Base-by-base conservation (phyloP, 1,140 invertebrate species). In the Lordiphosa collinella region DNA sequence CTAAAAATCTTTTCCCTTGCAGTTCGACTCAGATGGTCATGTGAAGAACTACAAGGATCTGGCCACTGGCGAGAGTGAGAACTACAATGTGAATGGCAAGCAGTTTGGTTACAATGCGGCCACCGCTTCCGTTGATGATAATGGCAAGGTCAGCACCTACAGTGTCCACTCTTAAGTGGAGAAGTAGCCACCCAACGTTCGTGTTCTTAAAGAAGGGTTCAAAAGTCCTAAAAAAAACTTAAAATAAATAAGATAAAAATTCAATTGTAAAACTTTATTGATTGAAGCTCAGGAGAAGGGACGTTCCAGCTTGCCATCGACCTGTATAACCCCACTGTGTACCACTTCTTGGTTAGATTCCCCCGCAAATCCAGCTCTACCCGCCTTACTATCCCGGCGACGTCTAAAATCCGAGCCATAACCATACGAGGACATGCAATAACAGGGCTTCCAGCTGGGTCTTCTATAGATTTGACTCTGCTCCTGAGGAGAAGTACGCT, bases 91-190 rank as follows among this genome's bases (percentile, higher is more conserved):
- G 11, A 88, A 89, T 49, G 88, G 88, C 37, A 78, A 87, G 49
- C 51, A 76, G 35, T 48, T 49, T 11, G 86, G 86, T 12, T 89
- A 88, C 62, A 78, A 79, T 34, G 88, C 86, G 6, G 88, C 88
- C 53, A 89, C 88, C 14, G 84, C 88, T 16, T 74, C 88, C 16
- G 69, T 89, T n/a, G 88, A 89, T 41, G 87, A 89, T 63, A 87
- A 89, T 18, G 88, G 88, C 61, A 88, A 87, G 47, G 38, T 78
- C 7, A 75, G 72, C 59, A 82, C 85, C 49, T 76, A 88, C 86
- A 89, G 86, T 60, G 72, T 89, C 37, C 86, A 89, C 61, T 86
- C 86, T 36, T 88, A 88, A 72, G 25, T 3, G 14, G 7, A 6
- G 7, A n/a, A 2, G 0, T 8, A 36, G 8, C 36, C 47, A 47